These are phyloP conservation scores for Homarus gammarus DNA, from an alignment of 2,888 invertebrate genomes.

Conservation along the genomic window DNA sequence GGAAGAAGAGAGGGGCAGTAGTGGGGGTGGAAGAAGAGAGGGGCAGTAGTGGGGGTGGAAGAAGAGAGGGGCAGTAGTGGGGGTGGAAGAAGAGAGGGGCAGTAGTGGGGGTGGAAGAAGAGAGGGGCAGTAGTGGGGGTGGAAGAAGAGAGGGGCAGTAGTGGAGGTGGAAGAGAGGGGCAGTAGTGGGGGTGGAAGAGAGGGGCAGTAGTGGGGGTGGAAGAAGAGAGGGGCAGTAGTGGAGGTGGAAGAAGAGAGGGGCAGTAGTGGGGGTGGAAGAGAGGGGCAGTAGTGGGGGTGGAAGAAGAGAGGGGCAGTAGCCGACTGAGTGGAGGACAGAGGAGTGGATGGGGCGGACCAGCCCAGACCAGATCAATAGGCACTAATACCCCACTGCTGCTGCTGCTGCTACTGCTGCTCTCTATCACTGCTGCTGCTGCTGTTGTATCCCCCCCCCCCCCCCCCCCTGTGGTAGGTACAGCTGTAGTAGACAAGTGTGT, in stretches of 20 bases:
- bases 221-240: slow-evolving; percentile 7
- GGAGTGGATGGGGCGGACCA: neutral
- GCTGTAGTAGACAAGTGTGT: too few species aligned
- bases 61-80: neutral
- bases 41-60: slow-evolving; percentile 10
- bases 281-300: neutral
- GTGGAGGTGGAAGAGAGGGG: slow-evolving; percentile 9
- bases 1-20: neutral
- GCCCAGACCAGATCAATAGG: slow-evolving; percentile 17
- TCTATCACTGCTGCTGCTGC: too few species aligned
- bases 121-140: neutral
- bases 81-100: slow-evolving; percentile 20
- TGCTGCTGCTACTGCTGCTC: slow-evolving; percentile 14
- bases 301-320: too few species aligned
- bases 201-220: slow-evolving; percentile 3
- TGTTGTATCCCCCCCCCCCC: too few species aligned
- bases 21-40: neutral
- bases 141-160: neutral
- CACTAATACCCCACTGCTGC: slow-evolving; percentile 2
- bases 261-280: neutral
- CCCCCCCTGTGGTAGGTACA: too few species aligned
- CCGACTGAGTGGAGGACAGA: too few species aligned
- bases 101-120: neutral
- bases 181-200: neutral
- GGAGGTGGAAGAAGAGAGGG: too few species aligned